Percentiles rank a stretch among this genome's conserved stretches.
Evolutionary conservation across 92 coral and sea anemone genomes (phyloP).

Genomic region (Epizoanthus illoricatus): DNA sequence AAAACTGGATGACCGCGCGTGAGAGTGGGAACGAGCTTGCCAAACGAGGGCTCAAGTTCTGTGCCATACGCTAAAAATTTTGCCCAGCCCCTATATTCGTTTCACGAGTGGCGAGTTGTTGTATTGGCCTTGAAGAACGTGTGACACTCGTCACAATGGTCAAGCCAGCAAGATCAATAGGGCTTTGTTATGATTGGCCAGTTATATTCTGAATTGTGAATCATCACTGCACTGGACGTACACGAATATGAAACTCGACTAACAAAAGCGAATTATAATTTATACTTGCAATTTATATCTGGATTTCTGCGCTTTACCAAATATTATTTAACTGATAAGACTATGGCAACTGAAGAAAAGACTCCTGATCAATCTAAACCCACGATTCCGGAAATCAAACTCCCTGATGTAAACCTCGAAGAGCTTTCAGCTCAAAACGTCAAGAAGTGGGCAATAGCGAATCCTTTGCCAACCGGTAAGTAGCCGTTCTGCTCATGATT

Average conservation of each 20-base stretch:
- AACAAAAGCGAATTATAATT: neutral
- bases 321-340: neutral
- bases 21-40: no score
- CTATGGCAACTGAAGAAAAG: conserved; percentile 14
- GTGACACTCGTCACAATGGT: no score
- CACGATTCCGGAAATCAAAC: conserved; percentile 24
- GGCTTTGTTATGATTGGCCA: conserved; percentile 20
- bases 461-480: conserved; percentile 73
- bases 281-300: conserved; percentile 9
- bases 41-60: no score
- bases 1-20: no score
- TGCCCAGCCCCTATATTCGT: no score
- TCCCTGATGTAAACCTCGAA: conserved; percentile 21
- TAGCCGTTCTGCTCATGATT: neutral
- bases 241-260: no score
- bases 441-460: conserved; percentile 49
- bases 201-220: neutral
- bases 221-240: conserved; percentile 14
- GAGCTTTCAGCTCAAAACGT: conserved; percentile 48
- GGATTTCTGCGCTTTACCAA: neutral
- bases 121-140: no score
- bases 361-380: conserved; percentile 3
- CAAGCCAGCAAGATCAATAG: no score
- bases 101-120: no score
- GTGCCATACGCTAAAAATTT: no score